Evolutionary conservation across 2,888 invertebrate species (phyloP).

Genomic region (Morinoia aosen): DNA sequence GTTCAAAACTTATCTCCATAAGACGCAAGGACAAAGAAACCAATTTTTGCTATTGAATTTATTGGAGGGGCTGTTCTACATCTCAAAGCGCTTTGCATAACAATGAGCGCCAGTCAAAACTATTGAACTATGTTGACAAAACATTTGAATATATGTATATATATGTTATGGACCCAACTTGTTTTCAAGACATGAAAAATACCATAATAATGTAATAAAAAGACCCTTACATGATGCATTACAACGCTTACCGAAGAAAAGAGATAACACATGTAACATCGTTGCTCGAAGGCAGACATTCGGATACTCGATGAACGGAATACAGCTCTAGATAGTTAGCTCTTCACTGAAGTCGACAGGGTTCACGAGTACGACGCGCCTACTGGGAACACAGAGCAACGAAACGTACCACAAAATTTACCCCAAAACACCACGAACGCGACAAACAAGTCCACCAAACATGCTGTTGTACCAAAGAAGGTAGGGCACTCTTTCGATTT

Average conservation of each 20-base stretch:
- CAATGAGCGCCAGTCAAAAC: constrained; percentile 4
- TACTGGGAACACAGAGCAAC: neutral
- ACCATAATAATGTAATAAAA: neutral
- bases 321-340: neutral
- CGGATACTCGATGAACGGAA: constrained; percentile 30
- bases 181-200: neutral
- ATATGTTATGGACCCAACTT: constrained; percentile 9
- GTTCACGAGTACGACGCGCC: neutral
- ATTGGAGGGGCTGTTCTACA: constrained; percentile 19
- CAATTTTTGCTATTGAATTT: constrained; percentile 16
- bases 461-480: no score
- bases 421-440: neutral
- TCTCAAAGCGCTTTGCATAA: neutral
- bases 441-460: no score
- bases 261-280: constrained; percentile 12
- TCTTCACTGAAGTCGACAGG: neutral
- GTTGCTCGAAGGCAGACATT: constrained; percentile 36
- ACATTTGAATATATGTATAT: constrained; percentile 10
- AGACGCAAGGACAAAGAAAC: neutral
- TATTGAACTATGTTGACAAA: neutral
- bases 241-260: neutral
- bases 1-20: neutral
- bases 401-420: neutral
- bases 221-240: neutral
- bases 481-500: no score